phyloP scores from a whole-genome alignment of 2,888 invertebrate genomes.

The Latheticus oryzae region DNA sequence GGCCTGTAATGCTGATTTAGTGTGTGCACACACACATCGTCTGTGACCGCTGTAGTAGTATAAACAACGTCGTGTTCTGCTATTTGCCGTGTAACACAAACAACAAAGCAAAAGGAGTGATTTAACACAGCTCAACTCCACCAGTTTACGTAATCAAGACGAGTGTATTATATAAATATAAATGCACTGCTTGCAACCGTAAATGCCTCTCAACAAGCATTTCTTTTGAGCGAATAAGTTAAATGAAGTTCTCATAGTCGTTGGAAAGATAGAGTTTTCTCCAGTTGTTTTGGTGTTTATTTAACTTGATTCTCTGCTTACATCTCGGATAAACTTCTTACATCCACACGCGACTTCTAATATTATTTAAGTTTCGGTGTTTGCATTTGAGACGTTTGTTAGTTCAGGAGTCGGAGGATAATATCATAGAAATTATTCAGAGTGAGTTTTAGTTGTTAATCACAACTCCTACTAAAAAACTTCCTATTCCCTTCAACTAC shows the following conservation, averaged over 20 bases:
- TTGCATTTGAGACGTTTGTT: slow-evolving; percentile 15
- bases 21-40: slow-evolving; percentile 25
- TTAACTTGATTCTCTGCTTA: slow-evolving; percentile 27
- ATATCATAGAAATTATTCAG: slow-evolving; percentile 24
- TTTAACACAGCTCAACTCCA: slow-evolving; percentile 17
- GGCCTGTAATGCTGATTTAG: slow-evolving; percentile 41
- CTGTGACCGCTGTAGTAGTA: slow-evolving; percentile 32
- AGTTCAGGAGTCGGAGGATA: slow-evolving; percentile 7
- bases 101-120: slow-evolving; percentile 15
- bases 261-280: slow-evolving; percentile 16
- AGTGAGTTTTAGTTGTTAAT: slow-evolving; percentile 17
- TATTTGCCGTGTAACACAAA: slow-evolving; percentile 35
- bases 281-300: slow-evolving; percentile 34
- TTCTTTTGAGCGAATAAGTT: no score
- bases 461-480: slow-evolving; percentile 21
- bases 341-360: slow-evolving; percentile 13
- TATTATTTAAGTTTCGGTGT: slow-evolving; percentile 25
- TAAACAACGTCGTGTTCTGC: slow-evolving; percentile 29
- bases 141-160: slow-evolving; percentile 6
- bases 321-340: slow-evolving; percentile 25
- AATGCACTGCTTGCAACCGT: no score
- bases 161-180: no score
- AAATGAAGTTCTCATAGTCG: slow-evolving; percentile 33
- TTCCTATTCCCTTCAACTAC: slow-evolving; percentile 13
- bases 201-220: no score